Base-by-base conservation (phyloP, 2,797 vertebrate species). In the Holocentrus rufus region DNA sequence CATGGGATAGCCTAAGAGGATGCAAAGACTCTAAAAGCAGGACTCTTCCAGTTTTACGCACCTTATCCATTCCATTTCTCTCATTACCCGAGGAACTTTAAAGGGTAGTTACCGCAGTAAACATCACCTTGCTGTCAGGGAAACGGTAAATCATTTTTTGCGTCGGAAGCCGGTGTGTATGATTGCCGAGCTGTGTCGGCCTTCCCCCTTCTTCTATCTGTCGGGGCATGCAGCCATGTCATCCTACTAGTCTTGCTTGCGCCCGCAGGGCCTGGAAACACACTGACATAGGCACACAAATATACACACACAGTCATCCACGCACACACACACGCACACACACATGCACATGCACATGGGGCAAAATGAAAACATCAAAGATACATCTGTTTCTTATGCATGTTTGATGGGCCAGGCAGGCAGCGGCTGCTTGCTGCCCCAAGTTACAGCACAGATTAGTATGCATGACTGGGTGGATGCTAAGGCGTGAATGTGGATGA, bases 321-420 rank as follows among this genome's bases (percentile, higher is more conserved):
- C 15, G 1, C 61, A 84, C 62, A 74, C 74, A 22, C 78, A 69
- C 63, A 49, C 66, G 75, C 55, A 56, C 76, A 75, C 36, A 68
- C 39, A 65, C 25, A 18, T 17, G n/a, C 62, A 70, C 61, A 49
- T 57, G 68, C 78, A 78, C 78, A 73, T 10, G 58, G 71, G 69
- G 76, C 75, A 71, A 77, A 74, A 80, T 22, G 81, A 90, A 89
- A 79, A 81, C 88, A 89, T 89, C 82, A 90, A 89, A 90, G 86
- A 84, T 90, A 88, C 90, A 89, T 89, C 89, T 90, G 86, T 81
- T 90, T 86, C 87, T 85, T 82, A 84, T 90, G 84, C 87, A 91
- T 89, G 87, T 89, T 91, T 91, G 84, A 91, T 91, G 79, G 87
- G 69, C 69, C 78, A 75, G 86, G 67, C 85, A 86, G 76, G 83